These are phyloP conservation scores for Rhogogaster chlorosoma DNA, from an alignment of 2,888 invertebrate species.

Conservation along the genomic window DNA sequence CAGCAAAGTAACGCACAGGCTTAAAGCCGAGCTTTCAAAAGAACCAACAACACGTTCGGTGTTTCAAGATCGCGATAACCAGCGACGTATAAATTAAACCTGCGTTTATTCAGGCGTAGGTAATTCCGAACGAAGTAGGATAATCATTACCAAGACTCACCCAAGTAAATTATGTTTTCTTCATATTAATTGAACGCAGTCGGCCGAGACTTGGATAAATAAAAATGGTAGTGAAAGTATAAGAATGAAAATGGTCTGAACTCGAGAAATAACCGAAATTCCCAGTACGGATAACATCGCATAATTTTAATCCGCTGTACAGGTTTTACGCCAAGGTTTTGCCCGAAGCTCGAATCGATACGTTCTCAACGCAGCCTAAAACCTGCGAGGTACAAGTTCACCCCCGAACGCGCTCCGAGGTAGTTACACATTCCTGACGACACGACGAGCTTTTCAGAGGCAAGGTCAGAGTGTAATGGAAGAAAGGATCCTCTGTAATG, in stretches of 20 bases:
- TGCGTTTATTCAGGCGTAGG: not conserved
- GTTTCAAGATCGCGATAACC: not conserved
- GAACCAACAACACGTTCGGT: not conserved
- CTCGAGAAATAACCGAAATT: not conserved
- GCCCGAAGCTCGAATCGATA: not conserved
- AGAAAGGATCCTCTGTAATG: slow-evolving; percentile 26
- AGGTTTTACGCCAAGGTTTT: not conserved
- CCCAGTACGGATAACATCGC: not conserved
- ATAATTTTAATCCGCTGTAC: not conserved
- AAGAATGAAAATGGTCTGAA: not conserved
- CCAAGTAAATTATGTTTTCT: not conserved
- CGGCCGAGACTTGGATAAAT: not conserved
- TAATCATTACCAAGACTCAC: not conserved
- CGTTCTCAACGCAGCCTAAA: not conserved
- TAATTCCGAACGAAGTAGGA: not conserved
- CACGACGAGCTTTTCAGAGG: not conserved
- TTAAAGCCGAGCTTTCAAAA: slow-evolving; percentile 29
- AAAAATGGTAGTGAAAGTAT: not conserved
- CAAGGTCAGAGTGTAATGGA: slow-evolving; percentile 38
- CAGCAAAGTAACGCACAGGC: not conserved
- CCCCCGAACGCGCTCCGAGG: not conserved
- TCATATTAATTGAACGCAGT: not conserved
- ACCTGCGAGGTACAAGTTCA: not conserved
- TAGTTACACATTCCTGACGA: slow-evolving; percentile 26
- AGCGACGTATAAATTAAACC: not conserved